Percentiles rank a stretch among this genome's conserved stretches.
Evolutionary conservation across 2,888 invertebrate genomes (phyloP).

Genomic region (Athalia cordata): DNA sequence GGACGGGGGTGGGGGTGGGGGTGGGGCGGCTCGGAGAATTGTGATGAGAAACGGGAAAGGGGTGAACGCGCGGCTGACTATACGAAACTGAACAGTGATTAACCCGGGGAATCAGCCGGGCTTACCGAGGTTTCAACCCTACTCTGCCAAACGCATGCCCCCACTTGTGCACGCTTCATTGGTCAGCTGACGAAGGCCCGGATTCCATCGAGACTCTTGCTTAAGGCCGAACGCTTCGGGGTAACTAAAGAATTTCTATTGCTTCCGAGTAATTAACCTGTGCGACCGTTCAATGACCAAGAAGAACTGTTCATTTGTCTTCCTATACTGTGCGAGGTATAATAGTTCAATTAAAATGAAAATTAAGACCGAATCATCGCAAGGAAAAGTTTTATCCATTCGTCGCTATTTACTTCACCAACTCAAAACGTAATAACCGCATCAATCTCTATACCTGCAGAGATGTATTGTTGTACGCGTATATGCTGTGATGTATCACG

Average conservation of each 20-base stretch:
- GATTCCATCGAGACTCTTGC: constrained; percentile 42
- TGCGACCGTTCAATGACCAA: constrained; percentile 39
- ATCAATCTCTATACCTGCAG: too few relatives aligned
- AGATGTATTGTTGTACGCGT: too few relatives aligned
- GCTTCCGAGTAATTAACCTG: constrained; percentile 43
- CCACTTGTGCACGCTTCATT: constrained; percentile 57
- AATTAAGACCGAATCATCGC: too few relatives aligned
- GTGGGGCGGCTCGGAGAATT: constrained; percentile 46
- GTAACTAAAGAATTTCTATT: constrained; percentile 45
- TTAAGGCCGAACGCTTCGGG: constrained; percentile 43
- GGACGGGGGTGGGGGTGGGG: constrained; percentile 36
- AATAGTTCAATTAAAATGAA: too few relatives aligned
- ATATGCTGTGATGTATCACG: too few relatives aligned
- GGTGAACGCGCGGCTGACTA: constrained; percentile 44
- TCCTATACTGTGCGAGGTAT: too few relatives aligned
- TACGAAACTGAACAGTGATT: constrained; percentile 58
- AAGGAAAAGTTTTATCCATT: too few relatives aligned
- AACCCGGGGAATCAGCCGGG: constrained; percentile 59
- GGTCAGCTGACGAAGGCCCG: constrained; percentile 56
- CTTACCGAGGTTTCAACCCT: constrained; percentile 51
- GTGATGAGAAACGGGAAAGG: constrained; percentile 48
- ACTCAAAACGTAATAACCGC: too few relatives aligned
- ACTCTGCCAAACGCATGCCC: constrained; percentile 54
- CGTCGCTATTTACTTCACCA: too few relatives aligned
- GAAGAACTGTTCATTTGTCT: constrained; percentile 39